Base-by-base conservation (phyloP, 2,888 invertebrate species). In the Microctonus aethiopoides region DNA sequence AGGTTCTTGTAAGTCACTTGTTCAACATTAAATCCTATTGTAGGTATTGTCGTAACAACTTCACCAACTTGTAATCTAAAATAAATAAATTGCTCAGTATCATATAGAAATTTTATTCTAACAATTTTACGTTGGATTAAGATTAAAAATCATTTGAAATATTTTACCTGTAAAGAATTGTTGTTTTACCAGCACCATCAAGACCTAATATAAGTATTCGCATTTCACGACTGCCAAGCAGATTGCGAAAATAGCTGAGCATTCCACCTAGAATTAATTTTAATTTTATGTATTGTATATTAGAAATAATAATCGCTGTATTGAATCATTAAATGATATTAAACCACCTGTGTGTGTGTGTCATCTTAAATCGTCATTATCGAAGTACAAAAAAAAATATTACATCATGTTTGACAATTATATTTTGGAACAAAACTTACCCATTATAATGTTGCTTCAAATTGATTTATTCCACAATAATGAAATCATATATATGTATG, bases 111-210 rank as follows among this genome's bases (percentile, higher is more conserved):
- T 29, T 29, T 29, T 29, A 29, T 29, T 7, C 3, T 29, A 3
- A 29, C 7, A 29, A 5, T 26, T 29, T n/a, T n/a, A n/a, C n/a
- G n/a, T n/a, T n/a, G n/a, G n/a, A n/a, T n/a, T n/a, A n/a, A 69
- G 59, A 61, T 7, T 56, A 67, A 63, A 46, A 41, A 75, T 67
- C 72, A 75, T 34, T 20, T 62, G 24, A 22, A 39, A 52, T 62
- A 24, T 46, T 59, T 29, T 71, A 87, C 88, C 95, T 94, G 88
- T 99, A 99, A 75, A 99, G 88, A 88, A 99, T 99, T 73, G 99
- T 99, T 0, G 99, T 99, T 90, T 99, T 99, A 77, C 99, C 99
- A 85, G 99, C 99, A 73, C 98, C 99, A 88, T 99, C 99, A 78
- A 99, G 89, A 5, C 99, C 99, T 69, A 99, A 90, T 87, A 99